Evolutionary conservation across 2,888 invertebrate genomes (phyloP).

Genomic region (Furcula furcula): DNA sequence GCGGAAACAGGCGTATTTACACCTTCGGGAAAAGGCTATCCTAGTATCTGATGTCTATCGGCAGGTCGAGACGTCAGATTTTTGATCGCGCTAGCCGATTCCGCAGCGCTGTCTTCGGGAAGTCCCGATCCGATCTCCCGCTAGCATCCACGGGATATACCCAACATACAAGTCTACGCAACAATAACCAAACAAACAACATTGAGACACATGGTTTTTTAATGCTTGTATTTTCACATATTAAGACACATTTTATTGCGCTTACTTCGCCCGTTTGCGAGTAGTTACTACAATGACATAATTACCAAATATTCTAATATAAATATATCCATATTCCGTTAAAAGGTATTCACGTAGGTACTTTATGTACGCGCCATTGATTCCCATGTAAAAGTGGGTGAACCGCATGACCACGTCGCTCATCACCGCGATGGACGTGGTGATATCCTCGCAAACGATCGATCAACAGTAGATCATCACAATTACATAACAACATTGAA

Average conservation of each 20-base stretch:
- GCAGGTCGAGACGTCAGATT: too few species aligned
- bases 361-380: too few species aligned
- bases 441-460: background rate
- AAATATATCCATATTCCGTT: background rate
- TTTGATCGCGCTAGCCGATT: too few species aligned
- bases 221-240: background rate
- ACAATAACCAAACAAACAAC: slow-evolving; percentile 24
- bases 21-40: too few species aligned
- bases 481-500: background rate
- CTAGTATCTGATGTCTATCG: too few species aligned
- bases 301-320: too few species aligned
- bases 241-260: slow-evolving; percentile 4
- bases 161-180: slow-evolving; percentile 56
- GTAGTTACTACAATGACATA: background rate
- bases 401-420: too few species aligned
- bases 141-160: slow-evolving; percentile 21
- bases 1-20: too few species aligned
- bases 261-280: background rate
- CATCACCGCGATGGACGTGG: background rate
- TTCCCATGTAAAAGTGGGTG: too few species aligned
- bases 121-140: slow-evolving; percentile 10
- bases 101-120: slow-evolving; percentile 18
- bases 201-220: slow-evolving; percentile 14
- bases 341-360: too few species aligned
- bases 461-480: background rate